Evolutionary conservation across 2,113 vertebrate species (phyloP).

Genomic region (Ptilorrhoa leucosticta): DNA sequence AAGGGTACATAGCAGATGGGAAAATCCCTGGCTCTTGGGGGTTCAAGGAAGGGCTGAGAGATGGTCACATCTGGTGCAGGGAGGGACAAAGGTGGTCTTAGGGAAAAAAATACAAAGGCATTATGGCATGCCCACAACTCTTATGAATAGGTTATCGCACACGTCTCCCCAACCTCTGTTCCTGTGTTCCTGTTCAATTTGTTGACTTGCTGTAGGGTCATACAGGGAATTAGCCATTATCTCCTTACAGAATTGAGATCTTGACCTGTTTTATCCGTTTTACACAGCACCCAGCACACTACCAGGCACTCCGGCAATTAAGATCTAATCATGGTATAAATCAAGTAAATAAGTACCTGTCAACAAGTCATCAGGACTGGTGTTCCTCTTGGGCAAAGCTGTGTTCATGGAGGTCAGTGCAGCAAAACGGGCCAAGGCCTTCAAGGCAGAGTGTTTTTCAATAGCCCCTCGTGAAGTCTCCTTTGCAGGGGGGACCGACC

Average conservation of each 20-base stretch:
- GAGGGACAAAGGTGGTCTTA: background rate
- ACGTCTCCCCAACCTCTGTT: background rate
- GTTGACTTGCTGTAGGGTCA: background rate
- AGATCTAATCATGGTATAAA: constrained; percentile 17
- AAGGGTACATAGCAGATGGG: background rate
- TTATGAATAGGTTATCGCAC: background rate
- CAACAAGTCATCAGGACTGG: background rate
- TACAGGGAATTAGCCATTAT: background rate
- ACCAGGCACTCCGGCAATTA: background rate
- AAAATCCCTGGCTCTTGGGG: background rate
- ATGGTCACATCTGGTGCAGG: background rate
- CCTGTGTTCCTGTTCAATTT: background rate
- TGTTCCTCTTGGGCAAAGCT: background rate
- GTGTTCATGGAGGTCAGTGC: background rate
- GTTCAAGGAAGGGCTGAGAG: background rate
- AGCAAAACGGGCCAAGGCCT: background rate
- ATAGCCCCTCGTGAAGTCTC: fast-evolving
- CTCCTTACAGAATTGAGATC: background rate
- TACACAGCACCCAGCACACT: background rate
- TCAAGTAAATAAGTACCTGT: constrained; percentile 16
- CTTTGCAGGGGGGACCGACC: background rate
- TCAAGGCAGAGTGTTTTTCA: background rate
- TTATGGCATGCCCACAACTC: fast-evolving
- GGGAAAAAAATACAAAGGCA: background rate
- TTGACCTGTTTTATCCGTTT: background rate